Percentiles rank a stretch among this genome's conserved stretches.
Evolutionary conservation across 2,797 vertebrate genomes (phyloP).

Genomic region (Lutjanus campechanus): DNA sequence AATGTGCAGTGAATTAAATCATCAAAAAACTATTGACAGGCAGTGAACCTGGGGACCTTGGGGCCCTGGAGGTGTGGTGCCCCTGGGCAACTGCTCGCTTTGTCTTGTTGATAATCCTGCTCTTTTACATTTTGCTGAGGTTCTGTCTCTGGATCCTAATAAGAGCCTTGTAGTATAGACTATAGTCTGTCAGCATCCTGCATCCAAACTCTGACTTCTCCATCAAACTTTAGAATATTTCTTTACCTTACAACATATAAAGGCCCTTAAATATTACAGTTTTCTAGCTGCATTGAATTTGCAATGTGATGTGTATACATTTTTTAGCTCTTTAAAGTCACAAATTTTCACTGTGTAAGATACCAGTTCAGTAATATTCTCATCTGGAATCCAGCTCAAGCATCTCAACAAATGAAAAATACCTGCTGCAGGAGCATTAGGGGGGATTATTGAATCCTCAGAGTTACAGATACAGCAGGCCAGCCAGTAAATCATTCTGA

Average conservation of each 20-base stretch:
- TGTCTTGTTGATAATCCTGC: neutral
- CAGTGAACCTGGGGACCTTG: neutral
- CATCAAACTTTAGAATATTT: neutral
- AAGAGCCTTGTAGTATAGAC: neutral
- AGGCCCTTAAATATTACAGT: neutral
- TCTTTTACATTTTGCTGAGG: neutral
- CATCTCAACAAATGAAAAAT: neutral
- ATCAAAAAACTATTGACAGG: neutral
- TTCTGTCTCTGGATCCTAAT: neutral
- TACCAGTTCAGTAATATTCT: neutral
- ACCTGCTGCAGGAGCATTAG: neutral
- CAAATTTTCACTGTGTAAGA: neutral
- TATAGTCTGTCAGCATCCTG: neutral
- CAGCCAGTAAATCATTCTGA: neutral
- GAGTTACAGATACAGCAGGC: neutral
- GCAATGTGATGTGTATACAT: neutral
- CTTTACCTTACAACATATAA: constrained; percentile 6
- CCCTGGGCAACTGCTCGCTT: neutral
- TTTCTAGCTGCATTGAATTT: neutral
- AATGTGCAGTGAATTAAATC: neutral
- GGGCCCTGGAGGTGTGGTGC: neutral
- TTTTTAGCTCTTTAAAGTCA: neutral
- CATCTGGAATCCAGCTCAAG: constrained; percentile 4
- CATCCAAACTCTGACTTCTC: neutral
- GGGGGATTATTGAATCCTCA: neutral